These are phyloP conservation scores for Sarcophaga carnaria DNA, from an alignment of 2,888 invertebrate genomes.

Conservation along the genomic window DNA sequence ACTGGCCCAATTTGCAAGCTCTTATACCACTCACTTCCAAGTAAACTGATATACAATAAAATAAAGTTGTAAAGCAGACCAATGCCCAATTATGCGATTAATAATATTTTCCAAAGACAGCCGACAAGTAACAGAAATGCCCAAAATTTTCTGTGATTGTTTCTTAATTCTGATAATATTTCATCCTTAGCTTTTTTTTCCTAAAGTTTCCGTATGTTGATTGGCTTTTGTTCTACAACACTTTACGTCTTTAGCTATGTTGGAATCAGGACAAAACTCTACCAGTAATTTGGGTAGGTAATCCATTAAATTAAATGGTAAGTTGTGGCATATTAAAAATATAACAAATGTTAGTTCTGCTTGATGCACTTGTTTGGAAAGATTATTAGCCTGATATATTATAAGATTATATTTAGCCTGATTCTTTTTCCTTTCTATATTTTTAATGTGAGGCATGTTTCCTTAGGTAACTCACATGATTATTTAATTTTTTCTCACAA, in stretches of 20 bases:
- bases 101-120: conserved; percentile 62
- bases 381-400: no score
- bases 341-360: conserved; percentile 34
- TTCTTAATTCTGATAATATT: no score
- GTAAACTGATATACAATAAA: conserved; percentile 37
- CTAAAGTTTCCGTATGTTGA: conserved; percentile 5
- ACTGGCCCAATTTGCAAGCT: conserved; percentile 46
- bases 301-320: conserved; percentile 45
- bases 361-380: conserved; percentile 16
- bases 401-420: not conserved
- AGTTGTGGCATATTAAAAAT: conserved; percentile 32
- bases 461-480: conserved; percentile 32
- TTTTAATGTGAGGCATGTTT: conserved; percentile 29
- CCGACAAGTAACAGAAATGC: conserved; percentile 60
- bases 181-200: not conserved
- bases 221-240: conserved; percentile 26
- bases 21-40: conserved; percentile 50
- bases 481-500: conserved; percentile 22
- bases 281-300: conserved; percentile 26
- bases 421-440: conserved; percentile 7
- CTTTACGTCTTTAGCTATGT: not conserved
- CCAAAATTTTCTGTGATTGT: conserved; percentile 62
- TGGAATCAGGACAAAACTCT: conserved; percentile 34
- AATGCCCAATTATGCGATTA: conserved; percentile 58
- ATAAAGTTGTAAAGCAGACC: conserved; percentile 61